phyloP scores from a whole-genome alignment of 2,113 vertebrate species.

The Vulpes ferrilata region DNA sequence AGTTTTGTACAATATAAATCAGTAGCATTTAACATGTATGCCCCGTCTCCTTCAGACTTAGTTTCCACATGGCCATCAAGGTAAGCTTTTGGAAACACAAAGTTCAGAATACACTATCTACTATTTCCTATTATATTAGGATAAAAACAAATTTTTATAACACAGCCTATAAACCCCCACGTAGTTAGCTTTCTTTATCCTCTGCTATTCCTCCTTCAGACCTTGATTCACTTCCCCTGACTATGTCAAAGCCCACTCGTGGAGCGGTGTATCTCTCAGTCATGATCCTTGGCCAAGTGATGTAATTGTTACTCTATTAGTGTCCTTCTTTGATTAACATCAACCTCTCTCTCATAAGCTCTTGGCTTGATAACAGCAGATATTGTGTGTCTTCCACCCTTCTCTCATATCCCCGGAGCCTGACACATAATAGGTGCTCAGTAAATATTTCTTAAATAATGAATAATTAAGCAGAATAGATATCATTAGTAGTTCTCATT shows the following conservation, averaged over 20 bases:
- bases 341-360: background rate
- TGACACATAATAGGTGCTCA: background rate
- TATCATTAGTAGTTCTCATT: background rate
- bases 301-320: background rate
- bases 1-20: background rate
- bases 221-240: background rate
- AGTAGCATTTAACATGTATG: slow-evolving; percentile 1
- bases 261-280: background rate
- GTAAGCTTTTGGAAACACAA: background rate
- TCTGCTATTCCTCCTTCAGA: background rate
- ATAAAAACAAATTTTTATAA: background rate
- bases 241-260: background rate
- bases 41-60: background rate
- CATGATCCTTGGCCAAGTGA: background rate
- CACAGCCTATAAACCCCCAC: background rate
- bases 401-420: background rate
- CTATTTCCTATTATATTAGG: slow-evolving; percentile 21
- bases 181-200: background rate
- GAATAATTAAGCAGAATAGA: background rate
- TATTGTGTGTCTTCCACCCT: background rate
- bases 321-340: background rate
- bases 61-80: background rate
- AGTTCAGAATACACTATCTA: background rate
- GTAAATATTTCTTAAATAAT: slow-evolving; percentile 58
- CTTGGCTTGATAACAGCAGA: background rate